These are phyloP conservation scores for Palaemon carinicauda DNA, from an alignment of 1,140 invertebrate genomes.

Conservation along the genomic window DNA sequence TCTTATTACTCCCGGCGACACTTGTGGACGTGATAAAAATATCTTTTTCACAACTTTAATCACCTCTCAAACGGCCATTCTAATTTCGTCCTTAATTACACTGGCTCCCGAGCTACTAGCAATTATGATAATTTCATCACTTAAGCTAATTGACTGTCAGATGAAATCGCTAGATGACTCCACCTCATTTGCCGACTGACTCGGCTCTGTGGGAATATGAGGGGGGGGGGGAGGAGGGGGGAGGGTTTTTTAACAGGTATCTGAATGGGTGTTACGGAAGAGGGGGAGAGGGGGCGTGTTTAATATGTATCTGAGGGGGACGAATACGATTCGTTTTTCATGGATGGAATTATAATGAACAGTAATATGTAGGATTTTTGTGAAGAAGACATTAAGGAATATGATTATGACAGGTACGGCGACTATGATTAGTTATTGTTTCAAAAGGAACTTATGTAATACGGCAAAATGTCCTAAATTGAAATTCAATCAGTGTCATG, in stretches of 20 bases:
- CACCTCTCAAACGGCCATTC: conserved; percentile 28
- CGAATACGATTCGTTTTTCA: not conserved
- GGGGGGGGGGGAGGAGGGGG: not conserved
- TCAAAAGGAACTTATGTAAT: no score
- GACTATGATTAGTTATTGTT: no score
- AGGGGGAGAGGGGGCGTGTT: not conserved
- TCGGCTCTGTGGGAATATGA: not conserved
- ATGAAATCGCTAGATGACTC: conserved; percentile 3
- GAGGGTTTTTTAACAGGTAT: not conserved
- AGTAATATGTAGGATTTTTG: not conserved
- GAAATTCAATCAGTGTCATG: no score
- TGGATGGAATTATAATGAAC: not conserved
- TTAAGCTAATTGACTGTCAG: conserved; percentile 46
- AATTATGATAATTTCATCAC: conserved; percentile 47
- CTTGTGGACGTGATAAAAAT: not conserved
- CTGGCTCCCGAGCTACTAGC: conserved; percentile 20
- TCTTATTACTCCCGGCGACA: not conserved
- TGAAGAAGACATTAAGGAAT: not conserved
- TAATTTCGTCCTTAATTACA: conserved; percentile 37
- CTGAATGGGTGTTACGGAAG: no score
- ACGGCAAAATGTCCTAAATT: no score
- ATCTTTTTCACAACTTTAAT: not conserved
- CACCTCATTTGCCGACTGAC: not conserved
- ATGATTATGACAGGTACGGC: no score
- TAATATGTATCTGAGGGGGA: not conserved